Evolutionary conservation across 2,888 invertebrate genomes (phyloP), one percentile per base, ranked within the genome.

Genomic region (Ophion costatus): DNA sequence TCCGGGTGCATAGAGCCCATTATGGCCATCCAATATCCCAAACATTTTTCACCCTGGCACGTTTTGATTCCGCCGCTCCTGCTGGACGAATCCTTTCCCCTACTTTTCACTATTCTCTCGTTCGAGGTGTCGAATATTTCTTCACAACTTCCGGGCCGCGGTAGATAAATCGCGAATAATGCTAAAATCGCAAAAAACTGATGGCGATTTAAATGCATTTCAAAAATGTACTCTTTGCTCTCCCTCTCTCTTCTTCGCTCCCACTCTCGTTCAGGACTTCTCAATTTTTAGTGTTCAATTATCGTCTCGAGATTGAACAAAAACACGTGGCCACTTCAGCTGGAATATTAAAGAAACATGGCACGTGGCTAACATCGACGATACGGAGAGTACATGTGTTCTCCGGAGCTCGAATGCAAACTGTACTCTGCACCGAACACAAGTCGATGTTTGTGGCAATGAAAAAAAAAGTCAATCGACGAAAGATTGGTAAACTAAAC

Each of bases 1-100:
- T 88, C 77, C 0, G 82, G 70, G 7, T 63, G 42, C 11, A 88
- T 75, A 1, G 42, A 9, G 1, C 86, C 88, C 76, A 73, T 80
- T 51, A 79, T 71, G 2, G 77, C 73, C 85, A 90, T 87, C 90
- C 90, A 90, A 74, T 86, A 74, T n/a, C 71, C 57, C 33, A 57
- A 29, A 6, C 59, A 70, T 67, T 73, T 63, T 64, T 45, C 11
- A 14, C 42, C 56, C 10, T 63, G 20, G 45, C 20, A 75, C 33
- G 76, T 66, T 73, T 66, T 57, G n/a, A 11, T 22, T 57, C 17
- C 11, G 0, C 11, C 51, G 17, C 17, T 14, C 0, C 22, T 38
- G n/a, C 9, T n/a, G 1, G 57, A 0, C n/a, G 20, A 57, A 42
- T 29, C 22, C 3, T 29, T 57, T 2, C 61, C 57, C 11, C n/a